phyloP scores from a whole-genome alignment of 1,140 invertebrate species.

The Platyscapa corneri region DNA sequence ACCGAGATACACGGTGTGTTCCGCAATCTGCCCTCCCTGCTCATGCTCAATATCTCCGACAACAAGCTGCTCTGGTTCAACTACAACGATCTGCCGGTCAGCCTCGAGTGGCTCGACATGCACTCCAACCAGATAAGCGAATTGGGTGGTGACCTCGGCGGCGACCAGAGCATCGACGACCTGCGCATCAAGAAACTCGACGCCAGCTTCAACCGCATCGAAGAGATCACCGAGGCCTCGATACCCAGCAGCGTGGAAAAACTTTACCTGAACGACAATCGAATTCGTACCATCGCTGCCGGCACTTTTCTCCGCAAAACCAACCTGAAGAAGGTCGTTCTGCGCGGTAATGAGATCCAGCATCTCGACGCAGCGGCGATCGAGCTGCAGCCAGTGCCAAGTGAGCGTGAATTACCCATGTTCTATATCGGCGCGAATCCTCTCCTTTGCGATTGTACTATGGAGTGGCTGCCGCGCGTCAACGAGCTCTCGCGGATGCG shows the following conservation, averaged over 20 bases:
- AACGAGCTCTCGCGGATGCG: slow-evolving; percentile 81
- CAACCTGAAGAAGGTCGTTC: slow-evolving; percentile 82
- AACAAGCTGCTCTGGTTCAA: slow-evolving; percentile 94
- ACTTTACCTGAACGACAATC: slow-evolving; percentile 85
- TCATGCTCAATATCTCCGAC: slow-evolving; percentile 94
- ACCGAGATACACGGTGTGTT: slow-evolving; percentile 90
- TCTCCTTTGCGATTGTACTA: slow-evolving; percentile 87
- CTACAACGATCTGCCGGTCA: slow-evolving; percentile 87
- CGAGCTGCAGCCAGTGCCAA: slow-evolving; percentile 79
- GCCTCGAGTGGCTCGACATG: slow-evolving; percentile 91
- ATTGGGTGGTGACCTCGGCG: slow-evolving; percentile 83
- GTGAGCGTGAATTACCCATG: slow-evolving; percentile 80
- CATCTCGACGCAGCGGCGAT: slow-evolving; percentile 84
- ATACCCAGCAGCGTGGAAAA: slow-evolving; percentile 85
- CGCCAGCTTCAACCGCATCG: slow-evolving; percentile 83
- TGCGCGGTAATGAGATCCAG: slow-evolving; percentile 84
- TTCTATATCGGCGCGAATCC: slow-evolving; percentile 89
- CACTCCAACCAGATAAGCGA: slow-evolving; percentile 91
- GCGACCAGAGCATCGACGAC: slow-evolving; percentile 73
- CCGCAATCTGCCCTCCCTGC: slow-evolving; percentile 84
- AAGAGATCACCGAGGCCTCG: slow-evolving; percentile 79
- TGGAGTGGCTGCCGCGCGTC: slow-evolving; percentile 89
- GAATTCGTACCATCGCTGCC: slow-evolving; percentile 80
- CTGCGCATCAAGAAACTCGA: slow-evolving; percentile 84
- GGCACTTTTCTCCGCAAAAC: slow-evolving; percentile 83